These are phyloP conservation scores for Takifugu rubripes DNA, from an alignment of 2,797 vertebrate species.

Conservation along the genomic window DNA sequence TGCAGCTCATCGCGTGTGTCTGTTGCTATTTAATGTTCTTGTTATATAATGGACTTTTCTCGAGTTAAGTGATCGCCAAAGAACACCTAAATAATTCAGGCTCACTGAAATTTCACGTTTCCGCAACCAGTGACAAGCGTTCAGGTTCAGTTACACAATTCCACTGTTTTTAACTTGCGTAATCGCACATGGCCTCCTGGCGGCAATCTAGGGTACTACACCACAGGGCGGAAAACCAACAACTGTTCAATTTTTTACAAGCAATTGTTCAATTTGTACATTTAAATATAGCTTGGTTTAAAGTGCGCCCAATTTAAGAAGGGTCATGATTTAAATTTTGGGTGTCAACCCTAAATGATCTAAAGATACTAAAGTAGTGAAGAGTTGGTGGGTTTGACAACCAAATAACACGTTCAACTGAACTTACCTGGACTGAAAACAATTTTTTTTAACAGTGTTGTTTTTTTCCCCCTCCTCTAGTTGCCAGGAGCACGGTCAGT, in stretches of 20 bases:
- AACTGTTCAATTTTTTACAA: too few species aligned
- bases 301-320: neutral
- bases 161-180: constrained; percentile 64
- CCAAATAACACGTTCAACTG: neutral
- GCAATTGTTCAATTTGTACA: too few species aligned
- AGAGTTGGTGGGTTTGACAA: neutral
- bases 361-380: neutral
- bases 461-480: constrained; percentile 24
- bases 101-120: neutral
- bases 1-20: constrained; percentile 4
- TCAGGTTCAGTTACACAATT: constrained; percentile 64
- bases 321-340: neutral
- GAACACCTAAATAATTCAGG: neutral
- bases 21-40: constrained; percentile 21
- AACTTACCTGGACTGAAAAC: neutral
- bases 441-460: neutral
- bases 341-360: neutral
- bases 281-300: neutral
- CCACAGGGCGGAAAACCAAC: constrained; percentile 26
- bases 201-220: constrained; percentile 20
- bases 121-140: neutral
- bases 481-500: constrained; percentile 45
- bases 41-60: constrained; percentile 40
- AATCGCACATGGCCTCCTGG: constrained; percentile 47
- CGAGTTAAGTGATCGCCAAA: neutral